Base-by-base conservation (phyloP, 2,113 vertebrate genomes). In the Protomyctophum bolini region DNA sequence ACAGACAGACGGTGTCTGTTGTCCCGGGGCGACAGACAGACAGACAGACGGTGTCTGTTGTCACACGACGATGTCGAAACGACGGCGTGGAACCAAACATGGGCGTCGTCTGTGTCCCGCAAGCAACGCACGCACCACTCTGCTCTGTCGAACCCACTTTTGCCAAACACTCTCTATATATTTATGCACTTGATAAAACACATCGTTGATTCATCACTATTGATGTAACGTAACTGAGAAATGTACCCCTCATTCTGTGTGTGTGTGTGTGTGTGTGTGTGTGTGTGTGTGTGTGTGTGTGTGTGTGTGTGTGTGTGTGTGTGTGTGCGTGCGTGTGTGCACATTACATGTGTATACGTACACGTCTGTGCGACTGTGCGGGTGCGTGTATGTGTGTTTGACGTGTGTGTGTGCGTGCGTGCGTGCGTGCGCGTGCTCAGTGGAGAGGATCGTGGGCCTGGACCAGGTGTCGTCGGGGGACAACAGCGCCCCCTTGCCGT, bases 391-490 rank as follows among this genome's bases (percentile, higher is more conserved):
- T 41, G 33, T 41, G 33, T 41, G 33, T 41, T 21, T 21, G 21
- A 21, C 21, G 33, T 41, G 33, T 50, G 82, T 50, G 46, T 62
- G 59, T 63, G 14, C 28, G 82, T 50, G 46, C 48, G 59, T 63
- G 14, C 11, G 82, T 45, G 46, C 15, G 59, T 49, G 14, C 28
- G 82, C 63, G n/a, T 6, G 2, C 52, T 10, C 77, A 97, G 96
- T 97, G 93, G 96, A 97, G 79, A 92, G 96, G 80, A 96, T 96
- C 7, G 93, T 97, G 58, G 94, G 95, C 57, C 84, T 96, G 87
- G 96, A 97, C 79, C 95, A 96, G 90, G 95, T 95, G 65, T 92
- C 94, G 0, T 88, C 94, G 2, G 94, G 89, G 47, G 95, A 96
- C 0, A 92, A 80, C 55, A 91, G 88, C 1, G 92, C 93, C 0